Percentiles rank a stretch among this genome's conserved stretches.
Conservation (phyloP, 2,888 invertebrate genomes). For the Heliconius charithonia region DNA sequence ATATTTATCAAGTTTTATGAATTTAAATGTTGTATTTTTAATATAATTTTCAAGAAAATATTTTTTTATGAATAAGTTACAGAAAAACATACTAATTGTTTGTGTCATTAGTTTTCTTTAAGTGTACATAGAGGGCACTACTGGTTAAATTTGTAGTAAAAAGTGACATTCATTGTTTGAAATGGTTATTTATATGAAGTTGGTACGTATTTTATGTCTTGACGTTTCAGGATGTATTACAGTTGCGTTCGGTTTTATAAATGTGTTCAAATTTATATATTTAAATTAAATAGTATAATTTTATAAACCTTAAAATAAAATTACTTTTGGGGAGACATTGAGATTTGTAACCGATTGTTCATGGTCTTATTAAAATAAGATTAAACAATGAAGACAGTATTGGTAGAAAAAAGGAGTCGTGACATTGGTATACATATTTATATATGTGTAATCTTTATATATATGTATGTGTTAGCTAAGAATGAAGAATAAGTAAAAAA, state of each 20-base stretch:
- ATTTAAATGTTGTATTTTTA: not conserved
- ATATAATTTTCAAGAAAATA: not conserved
- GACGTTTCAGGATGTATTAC: conserved; percentile 27
- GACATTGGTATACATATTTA: too few species aligned
- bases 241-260: conserved; percentile 28
- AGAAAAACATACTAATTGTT: conserved; percentile 32
- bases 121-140: conserved; percentile 39
- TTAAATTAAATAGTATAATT: not conserved
- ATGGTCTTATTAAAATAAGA: not conserved
- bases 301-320: not conserved
- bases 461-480: too few species aligned
- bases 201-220: conserved; percentile 28
- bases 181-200: conserved; percentile 31
- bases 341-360: not conserved
- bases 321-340: not conserved
- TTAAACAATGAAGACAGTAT: not conserved
- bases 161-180: conserved; percentile 27
- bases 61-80: conserved; percentile 8
- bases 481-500: too few species aligned
- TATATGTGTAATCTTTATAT: too few species aligned
- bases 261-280: conserved; percentile 8
- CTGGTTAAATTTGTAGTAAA: conserved; percentile 20
- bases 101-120: conserved; percentile 37
- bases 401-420: not conserved
- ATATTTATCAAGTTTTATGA: not conserved